Evolutionary conservation across 1,140 invertebrate genomes (phyloP).

Genomic region (Papilio polyxenes): DNA sequence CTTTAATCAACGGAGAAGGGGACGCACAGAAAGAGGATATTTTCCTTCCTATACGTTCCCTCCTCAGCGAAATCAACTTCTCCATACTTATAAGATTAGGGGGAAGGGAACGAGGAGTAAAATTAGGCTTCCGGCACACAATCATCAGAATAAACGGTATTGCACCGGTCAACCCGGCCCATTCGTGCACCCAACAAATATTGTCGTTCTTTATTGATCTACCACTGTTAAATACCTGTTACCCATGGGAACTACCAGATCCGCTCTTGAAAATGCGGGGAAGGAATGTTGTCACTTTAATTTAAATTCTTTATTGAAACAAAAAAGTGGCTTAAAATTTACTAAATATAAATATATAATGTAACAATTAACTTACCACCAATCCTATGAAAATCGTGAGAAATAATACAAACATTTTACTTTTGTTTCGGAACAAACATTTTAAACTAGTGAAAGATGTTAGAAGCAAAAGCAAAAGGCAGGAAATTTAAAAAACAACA

Average conservation of each 20-base stretch:
- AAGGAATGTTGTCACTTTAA: neutral
- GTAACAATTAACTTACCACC: neutral
- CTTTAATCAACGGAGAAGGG: too few relatives aligned
- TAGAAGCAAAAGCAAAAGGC: slow-evolving; percentile 61
- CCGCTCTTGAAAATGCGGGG: neutral
- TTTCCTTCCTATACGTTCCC: too few relatives aligned
- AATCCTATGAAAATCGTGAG: slow-evolving; percentile 7
- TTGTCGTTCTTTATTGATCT: too few relatives aligned
- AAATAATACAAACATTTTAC: slow-evolving; percentile 23
- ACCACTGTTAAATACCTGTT: too few relatives aligned
- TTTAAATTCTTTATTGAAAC: slow-evolving; percentile 9
- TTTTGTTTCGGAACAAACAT: neutral
- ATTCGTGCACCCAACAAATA: too few relatives aligned
- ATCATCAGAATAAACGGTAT: too few relatives aligned
- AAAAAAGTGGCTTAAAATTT: neutral
- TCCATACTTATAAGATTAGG: too few relatives aligned
- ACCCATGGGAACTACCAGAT: neutral
- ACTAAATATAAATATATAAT: neutral
- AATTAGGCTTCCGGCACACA: too few relatives aligned
- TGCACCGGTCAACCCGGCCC: too few relatives aligned
- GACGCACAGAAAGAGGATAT: too few relatives aligned
- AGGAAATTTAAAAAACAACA: slow-evolving; percentile 54
- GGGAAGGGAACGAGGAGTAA: too few relatives aligned
- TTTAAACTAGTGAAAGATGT: slow-evolving; percentile 1
- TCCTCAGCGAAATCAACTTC: too few relatives aligned